These are phyloP conservation scores for Drosophila setosimentum DNA, from an alignment of 2,888 invertebrate genomes.

Conservation along the genomic window DNA sequence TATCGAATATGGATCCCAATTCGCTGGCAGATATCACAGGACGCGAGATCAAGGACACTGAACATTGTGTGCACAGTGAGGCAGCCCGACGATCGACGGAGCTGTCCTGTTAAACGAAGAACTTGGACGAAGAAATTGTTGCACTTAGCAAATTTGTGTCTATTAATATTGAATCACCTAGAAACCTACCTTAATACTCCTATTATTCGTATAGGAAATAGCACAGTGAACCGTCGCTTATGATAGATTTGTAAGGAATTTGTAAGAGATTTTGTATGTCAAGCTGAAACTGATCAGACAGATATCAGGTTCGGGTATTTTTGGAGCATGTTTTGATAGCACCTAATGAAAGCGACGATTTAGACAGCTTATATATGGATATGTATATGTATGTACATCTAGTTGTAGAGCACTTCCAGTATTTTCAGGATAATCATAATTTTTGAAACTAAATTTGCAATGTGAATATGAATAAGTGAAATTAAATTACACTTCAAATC, in stretches of 20 bases:
- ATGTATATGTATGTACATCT: constrained; percentile 29
- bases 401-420: constrained; percentile 49
- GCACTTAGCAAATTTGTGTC: constrained; percentile 22
- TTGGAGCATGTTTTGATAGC: constrained; percentile 71
- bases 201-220: constrained; percentile 16
- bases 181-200: constrained; percentile 38
- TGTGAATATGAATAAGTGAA: constrained; percentile 10
- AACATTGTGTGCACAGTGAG: constrained; percentile 90
- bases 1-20: constrained; percentile 95
- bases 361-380: constrained; percentile 16
- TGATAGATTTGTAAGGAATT: constrained; percentile 73
- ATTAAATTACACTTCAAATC: constrained; percentile 15
- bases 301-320: constrained; percentile 56
- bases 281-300: constrained; percentile 33
- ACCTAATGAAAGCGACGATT: constrained; percentile 46
- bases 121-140: neutral
- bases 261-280: constrained; percentile 68
- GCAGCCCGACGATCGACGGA: constrained; percentile 92
- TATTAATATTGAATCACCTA: constrained; percentile 11
- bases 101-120: constrained; percentile 87
- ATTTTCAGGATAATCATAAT: constrained; percentile 31
- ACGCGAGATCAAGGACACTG: constrained; percentile 85
- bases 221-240: constrained; percentile 68
- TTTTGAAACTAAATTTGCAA: constrained; percentile 39
- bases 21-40: constrained; percentile 92